phyloP scores from a whole-genome alignment of 1,140 invertebrate genomes.

The Caenorhabditis briggsae region DNA sequence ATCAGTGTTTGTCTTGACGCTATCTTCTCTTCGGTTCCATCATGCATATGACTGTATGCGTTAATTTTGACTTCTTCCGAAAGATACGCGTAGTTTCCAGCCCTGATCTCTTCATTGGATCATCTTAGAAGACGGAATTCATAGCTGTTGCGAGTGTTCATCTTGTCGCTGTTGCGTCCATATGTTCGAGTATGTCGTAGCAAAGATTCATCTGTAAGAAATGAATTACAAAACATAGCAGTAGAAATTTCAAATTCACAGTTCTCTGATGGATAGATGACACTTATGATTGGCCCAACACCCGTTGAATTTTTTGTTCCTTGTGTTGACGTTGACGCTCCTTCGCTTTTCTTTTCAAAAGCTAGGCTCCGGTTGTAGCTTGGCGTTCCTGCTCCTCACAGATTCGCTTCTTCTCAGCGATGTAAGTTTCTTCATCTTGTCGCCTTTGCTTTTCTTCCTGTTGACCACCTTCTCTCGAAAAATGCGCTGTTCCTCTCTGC shows the following conservation, averaged over 20 bases:
- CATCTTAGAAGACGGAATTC: not conserved
- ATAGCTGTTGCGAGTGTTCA: not conserved
- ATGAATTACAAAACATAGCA: not conserved
- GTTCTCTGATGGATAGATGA: constrained; percentile 25
- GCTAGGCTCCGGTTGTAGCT: too few relatives aligned
- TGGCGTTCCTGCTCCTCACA: too few relatives aligned
- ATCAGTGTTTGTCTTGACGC: not conserved
- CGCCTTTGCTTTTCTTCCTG: too few relatives aligned
- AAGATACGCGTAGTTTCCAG: not conserved
- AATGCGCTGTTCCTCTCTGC: too few relatives aligned
- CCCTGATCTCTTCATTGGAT: not conserved
- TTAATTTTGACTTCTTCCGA: constrained; percentile 13
- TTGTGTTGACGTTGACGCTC: too few relatives aligned
- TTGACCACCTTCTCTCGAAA: too few relatives aligned
- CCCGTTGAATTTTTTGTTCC: too few relatives aligned
- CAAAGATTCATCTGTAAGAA: not conserved
- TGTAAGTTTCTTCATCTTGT: too few relatives aligned
- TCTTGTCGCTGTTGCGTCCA: constrained; percentile 1
- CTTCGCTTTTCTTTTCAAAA: too few relatives aligned
- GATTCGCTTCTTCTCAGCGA: too few relatives aligned
- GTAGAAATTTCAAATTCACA: constrained; percentile 1
- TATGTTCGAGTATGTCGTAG: constrained; percentile 3
- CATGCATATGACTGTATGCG: not conserved
- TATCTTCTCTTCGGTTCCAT: not conserved
- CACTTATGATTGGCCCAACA: too few relatives aligned